Conservation (phyloP, 2,888 invertebrate genomes). For the Desoria tigrina region DNA sequence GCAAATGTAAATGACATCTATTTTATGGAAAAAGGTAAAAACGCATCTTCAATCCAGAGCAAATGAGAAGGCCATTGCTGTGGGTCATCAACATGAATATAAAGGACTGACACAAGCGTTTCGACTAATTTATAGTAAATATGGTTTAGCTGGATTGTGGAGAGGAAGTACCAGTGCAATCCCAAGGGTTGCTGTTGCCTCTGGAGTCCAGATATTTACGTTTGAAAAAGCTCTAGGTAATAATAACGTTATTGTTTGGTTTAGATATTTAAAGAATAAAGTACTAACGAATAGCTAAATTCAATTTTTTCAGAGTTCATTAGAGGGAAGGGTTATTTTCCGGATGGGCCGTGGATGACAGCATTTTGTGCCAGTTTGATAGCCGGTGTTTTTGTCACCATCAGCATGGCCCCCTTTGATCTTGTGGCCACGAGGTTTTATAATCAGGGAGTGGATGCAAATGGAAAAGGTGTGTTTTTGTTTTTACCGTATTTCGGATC, state of each 20-base stretch:
- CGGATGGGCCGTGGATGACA: conserved; percentile 59
- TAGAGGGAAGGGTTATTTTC: conserved; percentile 26
- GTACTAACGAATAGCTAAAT: neutral
- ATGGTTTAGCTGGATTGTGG: conserved; percentile 69
- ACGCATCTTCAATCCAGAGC: conserved; percentile 76
- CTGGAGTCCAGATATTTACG: conserved; percentile 79
- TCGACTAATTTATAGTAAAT: conserved; percentile 56
- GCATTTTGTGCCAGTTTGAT: conserved; percentile 74
- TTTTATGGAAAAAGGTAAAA: conserved; percentile 64
- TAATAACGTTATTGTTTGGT: neutral
- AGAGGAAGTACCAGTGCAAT: conserved; percentile 74
- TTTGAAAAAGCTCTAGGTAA: conserved; percentile 60
- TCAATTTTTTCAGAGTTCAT: conserved; percentile 28
- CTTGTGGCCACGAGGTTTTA: conserved; percentile 83
- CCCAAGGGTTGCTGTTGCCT: conserved; percentile 77
- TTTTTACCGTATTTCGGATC: neutral
- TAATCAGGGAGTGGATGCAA: conserved; percentile 74
- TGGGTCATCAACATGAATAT: conserved; percentile 82
- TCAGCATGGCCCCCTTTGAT: conserved; percentile 84
- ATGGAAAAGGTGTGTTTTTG: conserved; percentile 61
- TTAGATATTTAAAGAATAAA: neutral
- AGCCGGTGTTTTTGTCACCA: conserved; percentile 75
- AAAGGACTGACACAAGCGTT: conserved; percentile 69
- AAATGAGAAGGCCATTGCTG: conserved; percentile 70
- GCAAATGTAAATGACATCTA: neutral